phyloP scores from a whole-genome alignment of 1,140 invertebrate species.

The Drosophila tsacasi region DNA sequence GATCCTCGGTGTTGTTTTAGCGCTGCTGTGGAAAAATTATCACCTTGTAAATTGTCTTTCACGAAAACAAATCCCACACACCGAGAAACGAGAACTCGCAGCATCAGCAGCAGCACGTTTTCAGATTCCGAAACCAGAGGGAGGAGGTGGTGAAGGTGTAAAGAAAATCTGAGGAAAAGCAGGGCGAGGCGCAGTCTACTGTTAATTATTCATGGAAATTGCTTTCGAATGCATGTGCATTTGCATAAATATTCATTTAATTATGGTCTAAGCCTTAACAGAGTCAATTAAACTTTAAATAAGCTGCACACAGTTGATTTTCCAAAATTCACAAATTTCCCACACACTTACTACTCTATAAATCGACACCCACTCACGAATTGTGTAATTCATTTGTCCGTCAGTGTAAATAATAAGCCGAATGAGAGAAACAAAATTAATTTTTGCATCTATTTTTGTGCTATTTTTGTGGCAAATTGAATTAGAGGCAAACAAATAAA shows the following conservation, averaged over 20 bases:
- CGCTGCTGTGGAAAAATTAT: conserved; percentile 51
- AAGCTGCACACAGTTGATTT: conserved; percentile 36
- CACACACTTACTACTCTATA: not conserved
- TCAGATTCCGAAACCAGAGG: not conserved
- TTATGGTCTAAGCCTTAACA: conserved; percentile 59
- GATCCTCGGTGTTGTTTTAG: conserved; percentile 55
- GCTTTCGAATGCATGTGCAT: conserved; percentile 43
- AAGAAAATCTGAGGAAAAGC: conserved; percentile 10
- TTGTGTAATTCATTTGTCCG: conserved; percentile 64
- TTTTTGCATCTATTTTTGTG: conserved; percentile 61
- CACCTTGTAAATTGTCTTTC: conserved; percentile 62
- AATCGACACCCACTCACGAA: not conserved
- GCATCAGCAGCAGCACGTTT: conserved; percentile 26
- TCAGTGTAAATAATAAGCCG: conserved; percentile 60
- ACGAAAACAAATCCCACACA: conserved; percentile 54
- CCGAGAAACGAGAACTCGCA: conserved; percentile 22
- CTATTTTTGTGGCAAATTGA: conserved; percentile 60
- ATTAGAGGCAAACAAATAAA: conserved; percentile 58
- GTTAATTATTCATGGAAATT: conserved; percentile 30
- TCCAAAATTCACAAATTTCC: conserved; percentile 48
- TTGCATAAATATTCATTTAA: conserved; percentile 71
- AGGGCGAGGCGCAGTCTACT: conserved; percentile 2
- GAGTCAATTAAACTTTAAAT: conserved; percentile 74
- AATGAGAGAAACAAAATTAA: conserved; percentile 54
- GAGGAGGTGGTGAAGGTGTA: not conserved